Percentiles rank a stretch among this genome's conserved stretches.
phyloP scores from a whole-genome alignment of 2,113 vertebrate genomes.

The Gracilinanus agilis region DNA sequence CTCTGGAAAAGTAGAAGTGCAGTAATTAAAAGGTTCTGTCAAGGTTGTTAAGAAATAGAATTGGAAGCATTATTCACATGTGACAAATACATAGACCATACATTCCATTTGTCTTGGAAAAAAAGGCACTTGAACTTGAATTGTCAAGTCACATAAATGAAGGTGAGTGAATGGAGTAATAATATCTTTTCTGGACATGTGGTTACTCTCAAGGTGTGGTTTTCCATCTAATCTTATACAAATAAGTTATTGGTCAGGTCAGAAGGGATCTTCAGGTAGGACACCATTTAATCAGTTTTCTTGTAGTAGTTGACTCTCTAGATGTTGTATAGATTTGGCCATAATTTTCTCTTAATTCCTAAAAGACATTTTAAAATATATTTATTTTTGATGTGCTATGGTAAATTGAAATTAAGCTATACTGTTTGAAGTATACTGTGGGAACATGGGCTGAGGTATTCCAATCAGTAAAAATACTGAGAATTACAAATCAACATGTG shows the following conservation, averaged over 20 bases:
- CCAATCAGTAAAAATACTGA: background rate
- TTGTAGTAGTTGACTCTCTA: background rate
- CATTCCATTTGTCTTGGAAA: background rate
- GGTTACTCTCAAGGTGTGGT: background rate
- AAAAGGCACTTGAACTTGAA: background rate
- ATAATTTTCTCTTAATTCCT: background rate
- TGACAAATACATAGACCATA: no score
- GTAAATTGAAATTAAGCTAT: background rate
- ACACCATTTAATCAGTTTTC: background rate
- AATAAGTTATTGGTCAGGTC: background rate
- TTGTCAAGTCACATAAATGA: background rate
- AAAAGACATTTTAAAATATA: background rate
- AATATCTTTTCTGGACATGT: background rate
- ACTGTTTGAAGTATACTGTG: background rate
- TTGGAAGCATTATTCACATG: no score
- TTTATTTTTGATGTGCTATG: background rate
- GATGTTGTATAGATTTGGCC: background rate
- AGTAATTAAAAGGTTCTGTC: background rate
- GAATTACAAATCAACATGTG: background rate
- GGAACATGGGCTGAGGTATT: background rate
- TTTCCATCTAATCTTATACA: background rate
- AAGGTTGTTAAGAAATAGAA: background rate
- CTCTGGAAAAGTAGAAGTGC: background rate
- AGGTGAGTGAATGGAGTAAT: background rate
- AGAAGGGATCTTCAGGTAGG: background rate